Evolutionary conservation across 2,797 vertebrate genomes (phyloP).

Genomic region (Petrocephalus sullivani): DNA sequence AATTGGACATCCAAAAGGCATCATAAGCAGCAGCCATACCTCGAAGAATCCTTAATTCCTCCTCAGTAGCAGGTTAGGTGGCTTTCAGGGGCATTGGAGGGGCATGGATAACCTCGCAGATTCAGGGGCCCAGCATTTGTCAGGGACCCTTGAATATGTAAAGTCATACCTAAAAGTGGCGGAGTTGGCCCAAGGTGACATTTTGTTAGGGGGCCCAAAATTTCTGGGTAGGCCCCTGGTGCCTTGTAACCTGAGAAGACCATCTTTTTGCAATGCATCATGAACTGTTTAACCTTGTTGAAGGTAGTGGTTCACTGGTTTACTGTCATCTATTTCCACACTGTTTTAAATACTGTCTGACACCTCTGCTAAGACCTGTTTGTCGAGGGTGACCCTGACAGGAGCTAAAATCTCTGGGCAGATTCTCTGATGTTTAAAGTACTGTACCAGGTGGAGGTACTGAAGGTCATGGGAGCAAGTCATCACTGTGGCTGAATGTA

Average conservation of each 20-base stretch:
- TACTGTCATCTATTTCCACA: background rate
- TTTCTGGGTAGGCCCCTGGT: background rate
- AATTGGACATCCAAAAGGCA: background rate
- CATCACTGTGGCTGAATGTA: background rate
- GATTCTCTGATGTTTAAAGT: background rate
- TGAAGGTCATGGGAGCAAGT: background rate
- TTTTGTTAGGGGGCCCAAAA: background rate
- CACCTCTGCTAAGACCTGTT: background rate
- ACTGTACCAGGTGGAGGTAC: background rate
- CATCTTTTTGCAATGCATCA: background rate
- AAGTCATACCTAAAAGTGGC: background rate
- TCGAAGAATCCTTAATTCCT: background rate
- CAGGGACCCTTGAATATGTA: background rate
- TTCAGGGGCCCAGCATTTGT: background rate
- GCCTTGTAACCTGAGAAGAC: background rate
- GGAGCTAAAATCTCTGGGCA: background rate
- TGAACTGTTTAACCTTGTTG: background rate
- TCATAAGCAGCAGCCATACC: background rate
- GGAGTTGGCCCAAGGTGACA: background rate
- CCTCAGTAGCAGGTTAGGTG: background rate
- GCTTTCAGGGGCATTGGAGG: background rate
- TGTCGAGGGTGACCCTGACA: background rate
- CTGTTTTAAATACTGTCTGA: background rate
- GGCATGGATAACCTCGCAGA: background rate
- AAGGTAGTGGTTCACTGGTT: background rate